phyloP scores from a whole-genome alignment of 2,113 vertebrate species.

The Phyllostomus discolor region DNA sequence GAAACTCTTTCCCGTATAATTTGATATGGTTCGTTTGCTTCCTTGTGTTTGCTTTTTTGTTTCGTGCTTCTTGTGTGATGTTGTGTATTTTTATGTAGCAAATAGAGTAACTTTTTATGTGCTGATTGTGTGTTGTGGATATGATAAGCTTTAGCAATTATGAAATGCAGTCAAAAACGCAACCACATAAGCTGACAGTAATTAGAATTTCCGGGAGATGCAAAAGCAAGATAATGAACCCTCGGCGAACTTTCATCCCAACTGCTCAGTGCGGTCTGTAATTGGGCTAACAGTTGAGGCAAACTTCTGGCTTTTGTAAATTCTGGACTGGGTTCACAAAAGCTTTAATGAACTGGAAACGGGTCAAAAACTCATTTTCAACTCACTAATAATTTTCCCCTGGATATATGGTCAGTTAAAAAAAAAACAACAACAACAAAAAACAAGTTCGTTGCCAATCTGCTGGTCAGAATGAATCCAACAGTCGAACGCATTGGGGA shows the following conservation, averaged over 20 bases:
- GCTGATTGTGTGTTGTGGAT: constrained; percentile 85
- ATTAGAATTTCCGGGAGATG: constrained; percentile 82
- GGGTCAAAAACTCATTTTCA: constrained; percentile 82
- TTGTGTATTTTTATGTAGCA: constrained; percentile 82
- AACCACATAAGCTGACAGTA: constrained; percentile 82
- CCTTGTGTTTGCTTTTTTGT: constrained; percentile 83
- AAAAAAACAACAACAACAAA: neutral
- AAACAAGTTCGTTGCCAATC: constrained; percentile 60
- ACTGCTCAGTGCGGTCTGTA: constrained; percentile 72
- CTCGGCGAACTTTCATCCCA: constrained; percentile 73
- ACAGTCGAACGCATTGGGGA: constrained; percentile 39
- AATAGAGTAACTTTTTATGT: constrained; percentile 82
- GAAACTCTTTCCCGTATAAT: constrained; percentile 82
- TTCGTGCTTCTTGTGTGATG: constrained; percentile 81
- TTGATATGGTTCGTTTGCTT: constrained; percentile 82
- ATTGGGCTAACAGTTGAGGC: constrained; percentile 80
- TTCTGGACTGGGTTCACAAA: constrained; percentile 80
- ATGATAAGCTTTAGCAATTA: constrained; percentile 84
- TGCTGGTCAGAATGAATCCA: constrained; percentile 62
- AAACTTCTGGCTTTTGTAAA: constrained; percentile 78
- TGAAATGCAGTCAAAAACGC: constrained; percentile 83
- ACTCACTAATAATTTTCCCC: constrained; percentile 80
- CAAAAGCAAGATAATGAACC: constrained; percentile 78
- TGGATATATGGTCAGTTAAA: constrained; percentile 71
- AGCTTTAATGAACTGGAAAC: constrained; percentile 83